Evolutionary conservation across 2,113 vertebrate genomes (phyloP).

Genomic region (Hiodon tergisus): DNA sequence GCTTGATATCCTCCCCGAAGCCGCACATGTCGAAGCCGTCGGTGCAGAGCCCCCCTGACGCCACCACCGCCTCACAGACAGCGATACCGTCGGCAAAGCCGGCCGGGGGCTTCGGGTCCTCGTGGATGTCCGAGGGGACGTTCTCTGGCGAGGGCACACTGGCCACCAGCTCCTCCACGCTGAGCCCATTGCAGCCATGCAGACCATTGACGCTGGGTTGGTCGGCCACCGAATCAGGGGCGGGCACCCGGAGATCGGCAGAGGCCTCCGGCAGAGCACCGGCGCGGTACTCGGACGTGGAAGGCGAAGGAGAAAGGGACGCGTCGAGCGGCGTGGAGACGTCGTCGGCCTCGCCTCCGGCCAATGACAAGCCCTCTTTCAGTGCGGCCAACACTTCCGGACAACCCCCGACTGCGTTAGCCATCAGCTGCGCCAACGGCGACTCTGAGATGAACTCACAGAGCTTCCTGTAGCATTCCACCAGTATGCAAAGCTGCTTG

Average conservation of each 20-base stretch:
- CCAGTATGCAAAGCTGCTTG: constrained; percentile 84
- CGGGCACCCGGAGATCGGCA: constrained; percentile 2
- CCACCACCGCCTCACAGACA: constrained; percentile 61
- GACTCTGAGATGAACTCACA: constrained; percentile 89
- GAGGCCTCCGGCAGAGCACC: neutral
- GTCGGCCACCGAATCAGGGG: constrained; percentile 49
- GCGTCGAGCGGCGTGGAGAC: constrained; percentile 55
- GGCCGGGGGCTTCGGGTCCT: constrained; percentile 72
- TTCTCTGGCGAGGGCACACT: constrained; percentile 73
- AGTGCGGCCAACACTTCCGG: constrained; percentile 84
- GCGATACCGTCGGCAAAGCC: constrained; percentile 64
- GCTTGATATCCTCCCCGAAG: constrained; percentile 80
- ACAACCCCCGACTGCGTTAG: constrained; percentile 75
- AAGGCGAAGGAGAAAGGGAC: constrained; percentile 71
- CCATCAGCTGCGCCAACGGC: constrained; percentile 76
- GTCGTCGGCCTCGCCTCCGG: constrained; percentile 62
- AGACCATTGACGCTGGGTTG: constrained; percentile 75
- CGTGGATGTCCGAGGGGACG: constrained; percentile 55
- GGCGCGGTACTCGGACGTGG: constrained; percentile 60
- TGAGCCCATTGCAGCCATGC: constrained; percentile 79
- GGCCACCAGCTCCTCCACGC: constrained; percentile 69
- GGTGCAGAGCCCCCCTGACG: constrained; percentile 68
- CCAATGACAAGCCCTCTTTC: constrained; percentile 74
- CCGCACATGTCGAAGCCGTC: constrained; percentile 78
- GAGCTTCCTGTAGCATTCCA: constrained; percentile 90